phyloP scores from a whole-genome alignment of 2,888 invertebrate species.

The Drosophila tripunctata region DNA sequence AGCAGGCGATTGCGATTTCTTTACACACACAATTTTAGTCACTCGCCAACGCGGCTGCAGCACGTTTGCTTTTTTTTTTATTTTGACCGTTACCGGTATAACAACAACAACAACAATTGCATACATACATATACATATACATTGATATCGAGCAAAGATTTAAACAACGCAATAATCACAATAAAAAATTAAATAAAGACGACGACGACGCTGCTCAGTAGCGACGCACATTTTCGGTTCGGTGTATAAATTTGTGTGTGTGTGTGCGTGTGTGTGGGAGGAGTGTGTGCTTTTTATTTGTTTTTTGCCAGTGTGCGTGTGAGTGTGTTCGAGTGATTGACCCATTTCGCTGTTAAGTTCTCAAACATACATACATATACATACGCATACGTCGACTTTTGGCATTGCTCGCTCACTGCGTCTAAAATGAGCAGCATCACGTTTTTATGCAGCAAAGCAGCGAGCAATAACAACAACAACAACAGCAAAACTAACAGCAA shows the following conservation, averaged over 20 bases:
- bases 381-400: constrained; percentile 26
- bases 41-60: constrained; percentile 61
- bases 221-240: constrained; percentile 43
- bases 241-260: constrained; percentile 18
- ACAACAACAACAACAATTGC: neutral
- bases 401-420: constrained; percentile 26
- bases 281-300: constrained; percentile 13
- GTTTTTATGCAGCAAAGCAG: constrained; percentile 73
- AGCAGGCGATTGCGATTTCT: constrained; percentile 47
- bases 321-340: constrained; percentile 59
- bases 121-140: neutral
- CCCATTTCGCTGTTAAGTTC: constrained; percentile 58
- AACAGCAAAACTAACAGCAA: constrained; percentile 33
- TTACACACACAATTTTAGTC: constrained; percentile 67
- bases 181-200: constrained; percentile 1
- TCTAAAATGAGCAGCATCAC: constrained; percentile 75
- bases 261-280: constrained; percentile 15
- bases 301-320: constrained; percentile 12
- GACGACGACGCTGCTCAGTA: constrained; percentile 29
- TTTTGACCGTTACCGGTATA: constrained; percentile 32
- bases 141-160: constrained; percentile 40
- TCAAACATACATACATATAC: no score
- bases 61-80: constrained; percentile 44
- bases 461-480: no score
- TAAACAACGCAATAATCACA: constrained; percentile 32